Base-by-base conservation (phyloP, 2,888 invertebrate species). In the Chymomyza amoena region DNA sequence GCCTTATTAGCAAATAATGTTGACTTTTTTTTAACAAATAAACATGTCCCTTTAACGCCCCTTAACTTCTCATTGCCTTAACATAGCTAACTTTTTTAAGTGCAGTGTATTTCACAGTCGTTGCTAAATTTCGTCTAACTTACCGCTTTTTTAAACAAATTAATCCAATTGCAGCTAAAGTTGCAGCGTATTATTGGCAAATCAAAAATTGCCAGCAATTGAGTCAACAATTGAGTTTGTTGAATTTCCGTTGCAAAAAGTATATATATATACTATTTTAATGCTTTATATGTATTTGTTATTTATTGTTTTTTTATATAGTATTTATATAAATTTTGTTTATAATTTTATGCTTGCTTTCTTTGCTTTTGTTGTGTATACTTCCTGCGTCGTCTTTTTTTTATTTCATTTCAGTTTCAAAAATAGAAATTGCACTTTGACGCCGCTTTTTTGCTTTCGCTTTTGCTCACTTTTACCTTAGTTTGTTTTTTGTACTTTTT, bases 361-460 rank as follows among this genome's bases (percentile, higher is more conserved):
- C 70, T 64, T 63, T 70, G 28, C 52, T 57, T 61, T 65, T 52
- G 70, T 66, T 74, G 72, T 62, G 70, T 69, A 54, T 72, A 65
- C 73, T 83, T 83, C 83, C 81, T 87, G 78, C 72, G 71, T 45
- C 6, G 62, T 9, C 57, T 68, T 50, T 45, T 59, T 20, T 73
- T 25, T 25, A 59, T 28, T 66, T 62, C 28, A 56, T 63, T 62
- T 68, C 63, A 69, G 28, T 20, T 16, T 39, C 69, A 69, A 72
- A 77, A 73, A 71, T 78, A 73, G 72, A 85, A 86, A 85, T 72
- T 86, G 84, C 80, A 86, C 79, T 81, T 80, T 73, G 68, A 66
- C 36, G 62, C 70, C 65, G 54, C 6, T 15, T 45, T 74, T 76
- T 75, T 72, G 71, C 74, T 84, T 79, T 75, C 71, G 70, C 32